These are phyloP conservation scores for Carduelis carduelis DNA, from an alignment of 2,797 vertebrate genomes.

Conservation along the genomic window DNA sequence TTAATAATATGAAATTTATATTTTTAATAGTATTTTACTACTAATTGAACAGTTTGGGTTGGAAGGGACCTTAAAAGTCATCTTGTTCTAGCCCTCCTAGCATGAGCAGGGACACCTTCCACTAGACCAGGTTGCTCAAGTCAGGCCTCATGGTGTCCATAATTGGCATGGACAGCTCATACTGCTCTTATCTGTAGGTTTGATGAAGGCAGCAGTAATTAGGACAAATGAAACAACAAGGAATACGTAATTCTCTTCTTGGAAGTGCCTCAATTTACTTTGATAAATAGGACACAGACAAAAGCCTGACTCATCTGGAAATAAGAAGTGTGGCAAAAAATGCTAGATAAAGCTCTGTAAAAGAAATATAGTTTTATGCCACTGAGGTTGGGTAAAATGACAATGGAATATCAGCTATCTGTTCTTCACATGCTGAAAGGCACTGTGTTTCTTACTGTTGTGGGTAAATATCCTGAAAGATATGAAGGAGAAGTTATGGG, in stretches of 20 bases:
- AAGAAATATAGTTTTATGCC: neutral
- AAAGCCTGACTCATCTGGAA: neutral
- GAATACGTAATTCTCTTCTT: neutral
- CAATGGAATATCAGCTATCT: neutral
- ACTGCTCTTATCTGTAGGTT: neutral
- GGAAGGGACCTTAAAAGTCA: neutral
- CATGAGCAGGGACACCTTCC: neutral
- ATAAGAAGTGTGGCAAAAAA: neutral
- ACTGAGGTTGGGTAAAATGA: neutral
- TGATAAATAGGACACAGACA: neutral
- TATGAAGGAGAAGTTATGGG: neutral
- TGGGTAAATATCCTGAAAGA: neutral
- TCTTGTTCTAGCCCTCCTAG: neutral
- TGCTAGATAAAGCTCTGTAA: neutral
- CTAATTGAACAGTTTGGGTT: neutral
- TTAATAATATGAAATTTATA: too few species aligned
- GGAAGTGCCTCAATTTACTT: neutral
- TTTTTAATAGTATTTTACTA: neutral
- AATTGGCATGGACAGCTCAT: neutral
- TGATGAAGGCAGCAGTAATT: neutral
- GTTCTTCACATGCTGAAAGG: neutral
- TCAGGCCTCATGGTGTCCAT: neutral
- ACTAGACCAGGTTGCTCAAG: neutral
- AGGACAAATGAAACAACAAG: neutral
- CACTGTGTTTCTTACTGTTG: neutral